Evolutionary conservation across 2,888 invertebrate genomes (phyloP).

Genomic region (Patella ulyssiponensis): DNA sequence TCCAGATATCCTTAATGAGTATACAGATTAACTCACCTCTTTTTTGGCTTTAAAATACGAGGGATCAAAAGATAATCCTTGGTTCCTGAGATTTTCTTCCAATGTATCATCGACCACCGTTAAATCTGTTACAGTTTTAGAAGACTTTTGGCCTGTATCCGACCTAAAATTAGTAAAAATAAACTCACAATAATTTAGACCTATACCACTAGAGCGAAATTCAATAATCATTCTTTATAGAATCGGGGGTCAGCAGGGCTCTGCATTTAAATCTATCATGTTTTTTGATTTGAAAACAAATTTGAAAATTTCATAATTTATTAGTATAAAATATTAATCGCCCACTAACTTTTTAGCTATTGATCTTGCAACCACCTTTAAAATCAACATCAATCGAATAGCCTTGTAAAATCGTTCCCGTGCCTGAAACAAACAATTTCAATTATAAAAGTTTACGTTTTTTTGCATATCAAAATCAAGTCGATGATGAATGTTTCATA

Average conservation of each 20-base stretch:
- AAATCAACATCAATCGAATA: slow-evolving; percentile 48
- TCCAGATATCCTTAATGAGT: no score
- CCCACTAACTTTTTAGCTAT: slow-evolving; percentile 54
- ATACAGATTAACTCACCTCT: slow-evolving; percentile 54
- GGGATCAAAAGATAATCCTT: slow-evolving; percentile 65
- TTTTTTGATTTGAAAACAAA: no score
- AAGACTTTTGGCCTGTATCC: background rate
- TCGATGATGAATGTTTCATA: no score
- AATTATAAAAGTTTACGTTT: no score
- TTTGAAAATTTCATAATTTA: no score
- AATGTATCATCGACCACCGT: slow-evolving; percentile 49
- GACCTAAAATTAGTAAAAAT: background rate
- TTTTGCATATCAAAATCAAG: no score
- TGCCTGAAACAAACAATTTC: slow-evolving; percentile 40
- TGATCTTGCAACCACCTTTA: slow-evolving; percentile 48
- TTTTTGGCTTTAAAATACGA: slow-evolving; percentile 66
- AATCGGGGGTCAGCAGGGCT: no score
- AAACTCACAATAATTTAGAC: no score
- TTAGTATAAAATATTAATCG: no score
- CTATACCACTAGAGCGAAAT: no score
- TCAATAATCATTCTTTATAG: no score
- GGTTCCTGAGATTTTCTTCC: slow-evolving; percentile 53
- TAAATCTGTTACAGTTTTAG: background rate
- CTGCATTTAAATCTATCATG: no score
- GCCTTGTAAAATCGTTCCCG: slow-evolving; percentile 47